These are phyloP conservation scores for Pelobates fuscus DNA, from an alignment of 2,113 vertebrate genomes.

Conservation along the genomic window DNA sequence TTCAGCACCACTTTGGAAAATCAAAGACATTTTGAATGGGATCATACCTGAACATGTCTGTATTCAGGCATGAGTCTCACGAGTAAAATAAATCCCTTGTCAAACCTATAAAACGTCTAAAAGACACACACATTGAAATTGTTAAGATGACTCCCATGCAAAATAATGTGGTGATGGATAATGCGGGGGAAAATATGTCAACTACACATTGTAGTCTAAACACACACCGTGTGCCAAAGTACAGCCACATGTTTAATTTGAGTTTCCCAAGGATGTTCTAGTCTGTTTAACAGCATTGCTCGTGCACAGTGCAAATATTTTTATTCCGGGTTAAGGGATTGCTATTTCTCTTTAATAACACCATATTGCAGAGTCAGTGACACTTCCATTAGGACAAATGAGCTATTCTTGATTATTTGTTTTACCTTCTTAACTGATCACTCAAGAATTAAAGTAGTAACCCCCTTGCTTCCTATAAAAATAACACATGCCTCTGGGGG, in stretches of 20 bases:
- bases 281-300: neutral
- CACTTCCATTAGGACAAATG: slow-evolving; percentile 8
- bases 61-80: slow-evolving; percentile 17
- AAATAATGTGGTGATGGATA: slow-evolving; percentile 17
- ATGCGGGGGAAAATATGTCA: slow-evolving; percentile 20
- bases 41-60: slow-evolving; percentile 7
- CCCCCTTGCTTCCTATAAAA: neutral
- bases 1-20: no score
- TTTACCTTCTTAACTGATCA: slow-evolving; percentile 2
- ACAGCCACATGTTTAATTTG: slow-evolving; percentile 25
- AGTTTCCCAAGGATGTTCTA: slow-evolving; percentile 22
- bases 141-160: slow-evolving; percentile 7
- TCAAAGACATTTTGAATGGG: neutral
- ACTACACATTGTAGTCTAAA: slow-evolving; percentile 12
- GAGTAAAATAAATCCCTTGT: neutral
- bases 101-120: neutral
- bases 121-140: slow-evolving; percentile 16
- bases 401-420: slow-evolving; percentile 27
- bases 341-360: slow-evolving; percentile 14
- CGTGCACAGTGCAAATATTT: slow-evolving; percentile 8
- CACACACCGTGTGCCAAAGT: slow-evolving; percentile 14
- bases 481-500: slow-evolving; percentile 9
- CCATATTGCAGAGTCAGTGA: slow-evolving; percentile 16
- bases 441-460: neutral
- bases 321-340: slow-evolving; percentile 4